These are phyloP conservation scores for Menidia beryllina DNA, from an alignment of 2,113 vertebrate genomes.

Conservation along the genomic window DNA sequence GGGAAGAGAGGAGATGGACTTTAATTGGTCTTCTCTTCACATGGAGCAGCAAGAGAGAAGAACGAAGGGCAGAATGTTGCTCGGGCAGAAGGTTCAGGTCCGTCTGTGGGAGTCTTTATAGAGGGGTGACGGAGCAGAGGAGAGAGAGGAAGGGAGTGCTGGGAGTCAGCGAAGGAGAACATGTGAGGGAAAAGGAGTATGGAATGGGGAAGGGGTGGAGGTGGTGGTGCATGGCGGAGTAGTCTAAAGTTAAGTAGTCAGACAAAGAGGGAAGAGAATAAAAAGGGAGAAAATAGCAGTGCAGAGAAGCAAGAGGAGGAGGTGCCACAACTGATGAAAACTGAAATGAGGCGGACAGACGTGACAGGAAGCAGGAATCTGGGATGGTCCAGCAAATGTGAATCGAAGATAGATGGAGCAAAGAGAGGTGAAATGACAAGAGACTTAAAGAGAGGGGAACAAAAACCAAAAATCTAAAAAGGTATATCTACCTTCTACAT, in stretches of 20 bases:
- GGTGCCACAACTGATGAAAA: conserved; percentile 44
- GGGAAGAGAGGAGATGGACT: conserved; percentile 76
- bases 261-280: conserved; percentile 48
- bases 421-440: conserved; percentile 46
- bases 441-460: neutral
- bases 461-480: conserved; percentile 8
- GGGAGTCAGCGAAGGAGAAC: conserved; percentile 73
- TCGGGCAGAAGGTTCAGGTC: conserved; percentile 73
- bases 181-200: conserved; percentile 42
- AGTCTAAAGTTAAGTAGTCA: conserved; percentile 58
- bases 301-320: conserved; percentile 14
- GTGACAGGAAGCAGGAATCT: conserved; percentile 44
- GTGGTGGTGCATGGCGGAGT: conserved; percentile 25
- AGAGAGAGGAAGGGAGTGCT: conserved; percentile 69
- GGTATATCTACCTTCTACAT: neutral
- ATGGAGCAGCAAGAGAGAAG: conserved; percentile 44
- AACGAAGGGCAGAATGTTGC: conserved; percentile 68
- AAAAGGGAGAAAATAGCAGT: conserved; percentile 44
- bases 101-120: conserved; percentile 79
- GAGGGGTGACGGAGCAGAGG: conserved; percentile 78
- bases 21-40: conserved; percentile 83
- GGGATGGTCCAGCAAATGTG: conserved; percentile 42
- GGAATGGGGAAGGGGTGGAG: conserved; percentile 31
- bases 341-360: conserved; percentile 39
- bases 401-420: conserved; percentile 51